Percentiles rank a stretch among this genome's conserved stretches.
Conservation (phyloP, 2,797 vertebrate species). For the Octomys mimax region DNA sequence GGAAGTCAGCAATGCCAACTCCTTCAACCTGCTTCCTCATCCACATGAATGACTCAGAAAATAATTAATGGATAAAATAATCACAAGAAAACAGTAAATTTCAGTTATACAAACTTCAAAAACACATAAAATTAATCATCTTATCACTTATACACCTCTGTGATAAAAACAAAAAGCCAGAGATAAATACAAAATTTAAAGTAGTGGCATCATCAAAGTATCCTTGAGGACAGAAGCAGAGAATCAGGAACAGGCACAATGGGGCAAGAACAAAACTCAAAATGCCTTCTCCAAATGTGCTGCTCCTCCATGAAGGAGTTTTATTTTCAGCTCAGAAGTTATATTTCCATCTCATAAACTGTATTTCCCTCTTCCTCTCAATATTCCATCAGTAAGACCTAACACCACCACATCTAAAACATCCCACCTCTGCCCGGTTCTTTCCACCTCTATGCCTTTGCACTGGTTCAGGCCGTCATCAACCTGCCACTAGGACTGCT, state of each 20-base stretch:
- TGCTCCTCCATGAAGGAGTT: not conserved
- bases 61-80: not conserved
- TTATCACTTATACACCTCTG: not conserved
- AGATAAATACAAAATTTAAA: not conserved
- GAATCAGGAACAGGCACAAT: not conserved
- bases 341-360: not conserved
- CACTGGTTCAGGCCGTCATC: not conserved
- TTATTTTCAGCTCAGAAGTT: not conserved
- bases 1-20: conserved; percentile 10
- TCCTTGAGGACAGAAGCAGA: not conserved
- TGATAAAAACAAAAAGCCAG: not conserved
- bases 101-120: conserved; percentile 46
- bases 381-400: not conserved
- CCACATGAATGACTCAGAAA: conserved; percentile 31
- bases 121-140: conserved; percentile 2
- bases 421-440: not conserved
- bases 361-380: not conserved
- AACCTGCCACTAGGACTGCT: not conserved
- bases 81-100: not conserved
- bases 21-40: not conserved
- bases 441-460: not conserved
- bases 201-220: not conserved
- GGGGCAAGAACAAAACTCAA: not conserved
- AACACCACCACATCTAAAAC: not conserved
- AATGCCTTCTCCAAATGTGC: not conserved